Base-by-base conservation (phyloP, 2,888 invertebrate species). In the Pegoplata infirma region DNA sequence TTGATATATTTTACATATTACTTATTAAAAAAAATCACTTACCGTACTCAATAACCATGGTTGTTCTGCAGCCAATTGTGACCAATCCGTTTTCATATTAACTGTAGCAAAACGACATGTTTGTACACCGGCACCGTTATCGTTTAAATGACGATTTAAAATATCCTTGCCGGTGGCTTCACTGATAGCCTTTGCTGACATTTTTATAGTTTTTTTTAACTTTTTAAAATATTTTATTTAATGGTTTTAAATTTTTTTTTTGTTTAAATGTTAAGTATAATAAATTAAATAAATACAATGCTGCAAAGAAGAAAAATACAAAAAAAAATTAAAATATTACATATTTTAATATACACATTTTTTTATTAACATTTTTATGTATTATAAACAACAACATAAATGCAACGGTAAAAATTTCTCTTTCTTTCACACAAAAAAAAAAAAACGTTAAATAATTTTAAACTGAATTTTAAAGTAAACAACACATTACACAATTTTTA, bases 111-210 rank as follows among this genome's bases (percentile, higher is more conserved):
- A 97, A 82, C 93, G 92, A 88, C 96, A 96, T 85, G 93, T 94
- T 67, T 92, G 93, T 59, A 93, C 91, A 63, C 93, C 93, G 1
- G 94, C 93, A 0, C 94, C 93, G 59, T 93, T 92, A 0, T 91
- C 86, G 59, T 87, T 87, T 86, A 97, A 92, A 87, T 95, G 93
- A 86, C 95, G 94, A 90, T 97, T 97, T 80, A 98, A 93, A 63
- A 98, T 92, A 86, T 95, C 94, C 90, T 98, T 98, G 84, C 98
- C 98, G 66, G 96, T 95, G 80, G 96, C 97, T 91, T 98, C 98
- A 87, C 95, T 93, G 86, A 98, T 97, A 73, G 98, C 98, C 91
- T 98, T 98, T 64, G 98, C 98, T 82, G 98, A 97, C 98, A 98
- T 98, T 81, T 88, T 91, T 5, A 5, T 58, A n/a, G n/a, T n/a